phyloP scores from a whole-genome alignment of 2,113 vertebrate species.

The Parus major region DNA sequence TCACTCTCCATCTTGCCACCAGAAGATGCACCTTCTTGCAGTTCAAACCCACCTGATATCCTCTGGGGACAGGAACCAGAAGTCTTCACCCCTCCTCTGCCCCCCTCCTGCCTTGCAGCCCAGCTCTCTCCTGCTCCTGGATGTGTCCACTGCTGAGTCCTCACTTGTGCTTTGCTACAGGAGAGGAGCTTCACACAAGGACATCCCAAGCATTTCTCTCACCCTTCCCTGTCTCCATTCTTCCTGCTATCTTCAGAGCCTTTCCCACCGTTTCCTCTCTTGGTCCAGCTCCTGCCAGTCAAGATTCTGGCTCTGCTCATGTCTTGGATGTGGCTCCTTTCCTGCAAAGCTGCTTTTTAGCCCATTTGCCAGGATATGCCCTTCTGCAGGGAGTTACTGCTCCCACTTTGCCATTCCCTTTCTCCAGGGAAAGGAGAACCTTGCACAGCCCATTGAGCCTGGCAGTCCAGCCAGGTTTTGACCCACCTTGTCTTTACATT shows the following conservation, averaged over 20 bases:
- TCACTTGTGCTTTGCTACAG: background rate
- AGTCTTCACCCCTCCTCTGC: background rate
- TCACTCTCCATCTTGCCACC: background rate
- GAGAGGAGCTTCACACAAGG: background rate
- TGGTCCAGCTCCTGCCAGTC: background rate
- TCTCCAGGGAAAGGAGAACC: background rate
- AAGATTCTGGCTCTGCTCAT: accelerated
- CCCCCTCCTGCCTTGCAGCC: background rate
- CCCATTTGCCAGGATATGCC: background rate
- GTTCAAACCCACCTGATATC: accelerated
- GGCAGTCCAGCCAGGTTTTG: background rate
- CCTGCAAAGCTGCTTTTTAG: background rate
- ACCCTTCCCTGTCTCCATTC: background rate
- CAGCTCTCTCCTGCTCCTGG: background rate
- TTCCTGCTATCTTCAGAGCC: background rate
- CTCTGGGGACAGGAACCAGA: background rate
- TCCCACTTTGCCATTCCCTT: background rate
- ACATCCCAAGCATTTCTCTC: background rate
- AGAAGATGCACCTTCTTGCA: background rate
- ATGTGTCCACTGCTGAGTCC: background rate
- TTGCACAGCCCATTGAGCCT: background rate
- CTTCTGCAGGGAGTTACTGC: background rate
- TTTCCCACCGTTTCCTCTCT: background rate
- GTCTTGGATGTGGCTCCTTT: background rate
- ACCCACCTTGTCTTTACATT: background rate